Base-by-base conservation (phyloP, 2,888 invertebrate genomes). In the Netelia fuscicornis region DNA sequence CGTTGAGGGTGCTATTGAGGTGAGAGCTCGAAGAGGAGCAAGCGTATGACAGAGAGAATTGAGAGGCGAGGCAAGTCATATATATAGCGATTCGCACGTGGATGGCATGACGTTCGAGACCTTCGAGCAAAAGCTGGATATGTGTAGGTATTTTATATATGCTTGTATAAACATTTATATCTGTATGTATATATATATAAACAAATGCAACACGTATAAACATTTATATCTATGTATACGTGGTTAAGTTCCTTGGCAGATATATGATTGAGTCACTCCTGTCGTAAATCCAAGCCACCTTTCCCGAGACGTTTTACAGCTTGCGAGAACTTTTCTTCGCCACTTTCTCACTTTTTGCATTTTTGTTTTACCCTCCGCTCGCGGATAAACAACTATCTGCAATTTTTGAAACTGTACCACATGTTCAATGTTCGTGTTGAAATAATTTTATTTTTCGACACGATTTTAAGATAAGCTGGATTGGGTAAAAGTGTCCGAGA, bases 191-290 rank as follows among this genome's bases (percentile, higher is more conserved):
- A n/a, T 48, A 3, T n/a, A n/a, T n/a, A n/a, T n/a, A n/a, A n/a
- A n/a, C n/a, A n/a, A n/a, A n/a, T n/a, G n/a, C n/a, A n/a, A n/a
- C n/a, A n/a, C n/a, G n/a, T n/a, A n/a, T n/a, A n/a, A n/a, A n/a
- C n/a, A n/a, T n/a, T n/a, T n/a, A n/a, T n/a, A n/a, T n/a, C n/a
- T n/a, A n/a, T 44, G n/a, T 44, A 17, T 10, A 25, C 20, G 64
- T 58, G 52, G 37, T 77, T 78, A 25, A 48, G 52, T 48, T 48
- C 75, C 52, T 76, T 54, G 17, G 58, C 76, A 62, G 64, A 78
- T 72, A 75, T 70, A 78, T 81, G 81, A 84, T 84, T 75, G 81
- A 81, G 81, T 74, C 74, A 58, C 78, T 65, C 60, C 11, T 52
- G 81, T 78, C 81, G 81, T 85, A 81, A 85, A 85, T 81, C 75